Percentiles rank a stretch among this genome's conserved stretches.
phyloP scores from a whole-genome alignment of 1,140 invertebrate species.

The Chelonus insularis region DNA sequence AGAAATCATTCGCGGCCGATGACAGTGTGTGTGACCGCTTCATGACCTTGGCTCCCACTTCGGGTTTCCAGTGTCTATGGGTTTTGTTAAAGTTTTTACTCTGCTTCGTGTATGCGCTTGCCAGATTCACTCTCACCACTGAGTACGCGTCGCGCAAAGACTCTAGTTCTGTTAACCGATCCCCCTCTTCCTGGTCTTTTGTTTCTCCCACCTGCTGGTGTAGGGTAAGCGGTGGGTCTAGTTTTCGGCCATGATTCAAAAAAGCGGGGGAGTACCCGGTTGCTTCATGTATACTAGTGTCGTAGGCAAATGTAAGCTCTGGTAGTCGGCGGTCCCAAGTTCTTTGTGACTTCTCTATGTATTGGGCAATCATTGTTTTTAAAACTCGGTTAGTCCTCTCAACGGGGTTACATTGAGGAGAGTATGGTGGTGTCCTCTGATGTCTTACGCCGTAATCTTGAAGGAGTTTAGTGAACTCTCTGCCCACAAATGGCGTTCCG shows the following conservation, averaged over 20 bases:
- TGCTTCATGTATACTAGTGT: conserved; percentile 5
- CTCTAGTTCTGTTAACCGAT: neutral
- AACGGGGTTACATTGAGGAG: conserved; percentile 25
- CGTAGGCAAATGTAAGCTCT: conserved; percentile 40
- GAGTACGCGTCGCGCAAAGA: neutral
- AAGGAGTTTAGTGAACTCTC: neutral
- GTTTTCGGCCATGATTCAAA: conserved; percentile 16
- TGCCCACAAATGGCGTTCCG: neutral
- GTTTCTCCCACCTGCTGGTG: neutral
- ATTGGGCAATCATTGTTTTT: conserved; percentile 31
- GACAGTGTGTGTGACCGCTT: neutral
- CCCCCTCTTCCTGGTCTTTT: neutral
- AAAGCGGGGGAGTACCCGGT: conserved; percentile 9
- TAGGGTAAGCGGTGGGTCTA: neutral
- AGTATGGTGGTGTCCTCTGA: conserved; percentile 18
- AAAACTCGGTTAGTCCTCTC: conserved; percentile 23
- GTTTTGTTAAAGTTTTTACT: neutral
- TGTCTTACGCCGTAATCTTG: neutral
- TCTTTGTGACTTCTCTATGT: conserved; percentile 37
- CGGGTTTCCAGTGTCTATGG: neutral
- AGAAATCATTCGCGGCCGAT: neutral
- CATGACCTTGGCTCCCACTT: neutral
- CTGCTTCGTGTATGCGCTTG: neutral
- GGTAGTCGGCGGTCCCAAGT: conserved; percentile 45
- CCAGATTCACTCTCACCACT: neutral